phyloP scores from a whole-genome alignment of 64 coral and sea anemone genomes.

The Dendronephthya gigantea region DNA sequence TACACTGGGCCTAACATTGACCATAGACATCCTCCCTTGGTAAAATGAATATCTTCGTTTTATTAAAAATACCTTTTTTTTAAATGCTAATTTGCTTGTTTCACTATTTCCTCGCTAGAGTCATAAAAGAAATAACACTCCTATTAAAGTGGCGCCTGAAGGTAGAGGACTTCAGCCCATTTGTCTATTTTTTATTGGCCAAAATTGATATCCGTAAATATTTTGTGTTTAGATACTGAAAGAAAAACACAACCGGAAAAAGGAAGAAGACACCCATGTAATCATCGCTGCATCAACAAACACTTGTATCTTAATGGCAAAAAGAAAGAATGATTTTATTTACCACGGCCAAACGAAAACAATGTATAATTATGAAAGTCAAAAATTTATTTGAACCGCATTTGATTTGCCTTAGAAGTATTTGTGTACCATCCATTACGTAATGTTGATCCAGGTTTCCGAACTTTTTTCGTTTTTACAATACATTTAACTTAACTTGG shows the following conservation, averaged over 20 bases:
- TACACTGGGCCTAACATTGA: slow-evolving; percentile 57
- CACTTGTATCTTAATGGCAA: slow-evolving; percentile 64
- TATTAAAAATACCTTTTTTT: too few relatives aligned
- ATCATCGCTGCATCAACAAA: slow-evolving; percentile 77
- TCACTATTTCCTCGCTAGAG: neutral
- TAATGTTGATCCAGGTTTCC: too few relatives aligned
- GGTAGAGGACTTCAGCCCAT: neutral
- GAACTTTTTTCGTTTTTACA: too few relatives aligned
- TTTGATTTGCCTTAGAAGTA: too few relatives aligned
- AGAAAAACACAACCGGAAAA: slow-evolving; percentile 6
- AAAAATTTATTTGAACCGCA: too few relatives aligned
- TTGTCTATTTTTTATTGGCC: neutral
- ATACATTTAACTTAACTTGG: slow-evolving; percentile 22
- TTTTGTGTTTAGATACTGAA: neutral
- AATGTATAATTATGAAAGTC: too few relatives aligned
- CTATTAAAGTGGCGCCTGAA: neutral
- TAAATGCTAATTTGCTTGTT: neutral
- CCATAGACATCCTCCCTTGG: neutral
- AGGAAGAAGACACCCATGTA: slow-evolving; percentile 56
- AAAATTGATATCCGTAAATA: too few relatives aligned
- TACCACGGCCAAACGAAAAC: neutral
- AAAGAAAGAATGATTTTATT: neutral
- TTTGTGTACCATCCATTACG: too few relatives aligned
- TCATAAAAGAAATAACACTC: neutral
- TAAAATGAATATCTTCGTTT: neutral